phyloP scores from a whole-genome alignment of 1,140 invertebrate genomes.

The Drosophila setifemur region DNA sequence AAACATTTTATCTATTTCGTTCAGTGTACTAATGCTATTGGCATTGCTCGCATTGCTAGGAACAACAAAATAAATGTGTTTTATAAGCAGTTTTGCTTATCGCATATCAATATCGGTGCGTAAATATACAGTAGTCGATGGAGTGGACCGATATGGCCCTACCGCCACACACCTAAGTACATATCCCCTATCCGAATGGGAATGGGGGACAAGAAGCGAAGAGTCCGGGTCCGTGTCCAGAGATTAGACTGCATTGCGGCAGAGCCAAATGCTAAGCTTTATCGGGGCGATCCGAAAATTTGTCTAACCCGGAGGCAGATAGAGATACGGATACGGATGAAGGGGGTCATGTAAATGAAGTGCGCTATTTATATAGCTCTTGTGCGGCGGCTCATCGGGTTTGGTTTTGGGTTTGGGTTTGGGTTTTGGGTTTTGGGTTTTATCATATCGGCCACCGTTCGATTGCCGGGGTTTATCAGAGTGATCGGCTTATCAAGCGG shows the following conservation, averaged over 20 bases:
- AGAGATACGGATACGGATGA: background rate
- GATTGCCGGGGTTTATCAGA: conserved; percentile 46
- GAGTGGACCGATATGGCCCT: conserved; percentile 51
- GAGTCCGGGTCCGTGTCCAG: no score
- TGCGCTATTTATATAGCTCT: conserved; percentile 32
- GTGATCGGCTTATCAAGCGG: conserved; percentile 51
- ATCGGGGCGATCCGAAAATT: conserved; percentile 19
- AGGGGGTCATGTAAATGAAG: conserved; percentile 38
- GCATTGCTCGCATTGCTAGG: conserved; percentile 13
- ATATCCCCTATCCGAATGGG: conserved; percentile 25
- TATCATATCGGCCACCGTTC: conserved; percentile 43
- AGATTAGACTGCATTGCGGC: conserved; percentile 36
- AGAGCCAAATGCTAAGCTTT: conserved; percentile 43
- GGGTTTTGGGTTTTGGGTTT: no score
- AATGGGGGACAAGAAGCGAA: background rate
- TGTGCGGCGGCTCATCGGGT: conserved; percentile 20
- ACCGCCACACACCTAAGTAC: conserved; percentile 49
- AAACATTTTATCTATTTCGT: background rate
- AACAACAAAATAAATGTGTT: conserved; percentile 79
- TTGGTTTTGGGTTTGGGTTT: background rate
- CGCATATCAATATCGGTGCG: conserved; percentile 79
- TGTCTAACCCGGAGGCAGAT: conserved; percentile 10
- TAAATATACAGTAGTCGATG: conserved; percentile 81
- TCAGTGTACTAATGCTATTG: background rate
- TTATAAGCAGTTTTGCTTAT: conserved; percentile 80